Percentiles rank a stretch among this genome's conserved stretches.
phyloP scores from a whole-genome alignment of 2,113 vertebrate species.

The Glaucidium brasilianum region DNA sequence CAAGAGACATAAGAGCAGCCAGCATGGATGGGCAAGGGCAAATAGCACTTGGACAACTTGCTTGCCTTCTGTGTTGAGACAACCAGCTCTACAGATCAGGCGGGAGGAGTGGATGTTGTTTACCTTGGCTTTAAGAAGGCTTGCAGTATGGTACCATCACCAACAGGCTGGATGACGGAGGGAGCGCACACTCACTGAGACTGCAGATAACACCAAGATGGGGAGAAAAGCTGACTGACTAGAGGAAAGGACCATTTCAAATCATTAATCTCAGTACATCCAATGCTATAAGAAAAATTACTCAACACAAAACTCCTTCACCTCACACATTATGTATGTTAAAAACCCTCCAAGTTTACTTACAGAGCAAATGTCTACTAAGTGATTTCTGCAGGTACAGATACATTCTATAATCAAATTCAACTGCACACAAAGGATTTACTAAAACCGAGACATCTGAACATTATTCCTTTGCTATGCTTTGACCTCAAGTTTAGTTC shows the following conservation, averaged over 20 bases:
- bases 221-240: rapidly evolving
- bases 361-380: neutral
- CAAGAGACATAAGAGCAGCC: neutral
- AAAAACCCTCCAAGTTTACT: neutral
- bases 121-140: neutral
- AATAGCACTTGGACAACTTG: neutral
- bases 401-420: constrained; percentile 20
- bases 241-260: neutral
- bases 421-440: constrained; percentile 17
- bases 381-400: neutral
- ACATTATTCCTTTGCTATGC: neutral
- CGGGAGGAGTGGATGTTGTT: neutral
- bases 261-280: neutral
- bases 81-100: neutral
- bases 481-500: constrained; percentile 21
- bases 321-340: neutral
- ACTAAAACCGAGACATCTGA: constrained; percentile 5
- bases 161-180: neutral
- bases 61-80: neutral
- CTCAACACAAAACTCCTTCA: neutral
- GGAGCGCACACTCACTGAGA: neutral
- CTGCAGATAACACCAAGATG: neutral
- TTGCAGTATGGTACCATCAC: neutral
- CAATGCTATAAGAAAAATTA: neutral
- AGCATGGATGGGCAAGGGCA: neutral